Conservation (phyloP, 2,797 vertebrate genomes). For the Telmatherina bonti region DNA sequence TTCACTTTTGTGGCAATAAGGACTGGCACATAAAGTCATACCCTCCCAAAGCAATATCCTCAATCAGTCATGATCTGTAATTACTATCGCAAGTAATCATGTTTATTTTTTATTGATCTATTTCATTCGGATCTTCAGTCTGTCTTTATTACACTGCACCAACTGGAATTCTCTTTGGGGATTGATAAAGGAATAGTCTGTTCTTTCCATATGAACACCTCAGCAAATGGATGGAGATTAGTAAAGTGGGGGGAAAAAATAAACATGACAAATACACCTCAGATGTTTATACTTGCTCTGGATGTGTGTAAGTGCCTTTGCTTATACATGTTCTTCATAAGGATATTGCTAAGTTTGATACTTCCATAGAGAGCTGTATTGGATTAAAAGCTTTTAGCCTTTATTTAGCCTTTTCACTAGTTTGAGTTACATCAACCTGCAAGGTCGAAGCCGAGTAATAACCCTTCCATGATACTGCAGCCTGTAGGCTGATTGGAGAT, state of each 20-base stretch:
- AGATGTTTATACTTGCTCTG: neutral
- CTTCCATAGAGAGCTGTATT: neutral
- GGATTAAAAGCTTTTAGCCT: slow-evolving; percentile 6
- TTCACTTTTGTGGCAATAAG: neutral
- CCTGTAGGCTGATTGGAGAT: slow-evolving; percentile 66
- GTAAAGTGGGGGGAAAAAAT: too few relatives aligned
- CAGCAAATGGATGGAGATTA: too few relatives aligned
- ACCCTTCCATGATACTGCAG: slow-evolving; percentile 24
- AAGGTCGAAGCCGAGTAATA: slow-evolving; percentile 33
- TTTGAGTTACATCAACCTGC: slow-evolving; percentile 26
- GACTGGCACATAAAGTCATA: neutral
- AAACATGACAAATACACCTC: neutral
- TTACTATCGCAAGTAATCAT: too few relatives aligned
- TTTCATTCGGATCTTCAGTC: too few relatives aligned
- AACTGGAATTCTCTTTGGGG: too few relatives aligned
- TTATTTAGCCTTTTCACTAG: neutral
- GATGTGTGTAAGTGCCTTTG: neutral
- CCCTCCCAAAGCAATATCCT: neutral
- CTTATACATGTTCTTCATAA: neutral
- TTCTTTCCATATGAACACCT: too few relatives aligned
- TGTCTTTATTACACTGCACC: too few relatives aligned
- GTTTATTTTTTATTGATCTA: too few relatives aligned
- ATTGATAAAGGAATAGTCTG: too few relatives aligned
- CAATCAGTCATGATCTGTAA: too few relatives aligned
- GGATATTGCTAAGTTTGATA: neutral